phyloP scores from a whole-genome alignment of 2,888 invertebrate species.

The Lagria hirta region DNA sequence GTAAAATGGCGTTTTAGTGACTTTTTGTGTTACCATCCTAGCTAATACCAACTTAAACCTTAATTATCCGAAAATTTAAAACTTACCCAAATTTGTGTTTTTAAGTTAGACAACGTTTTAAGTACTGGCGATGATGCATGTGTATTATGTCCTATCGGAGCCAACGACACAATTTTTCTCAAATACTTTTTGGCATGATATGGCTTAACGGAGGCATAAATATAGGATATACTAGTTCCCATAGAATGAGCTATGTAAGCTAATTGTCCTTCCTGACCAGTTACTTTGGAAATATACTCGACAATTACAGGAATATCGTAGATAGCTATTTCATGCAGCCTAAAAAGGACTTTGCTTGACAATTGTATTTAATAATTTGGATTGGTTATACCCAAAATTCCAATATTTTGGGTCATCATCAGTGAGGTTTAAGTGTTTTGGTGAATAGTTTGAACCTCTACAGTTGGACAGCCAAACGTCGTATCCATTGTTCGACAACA shows the following conservation, averaged over 20 bases:
- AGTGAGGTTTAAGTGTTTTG: conserved; percentile 9
- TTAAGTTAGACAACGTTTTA: no score
- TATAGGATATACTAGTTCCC: conserved; percentile 74
- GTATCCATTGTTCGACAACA: conserved; percentile 11
- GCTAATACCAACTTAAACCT: no score
- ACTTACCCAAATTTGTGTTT: no score
- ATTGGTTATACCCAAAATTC: conserved; percentile 16
- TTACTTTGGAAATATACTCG: conserved; percentile 62
- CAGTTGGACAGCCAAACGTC: conserved; percentile 16
- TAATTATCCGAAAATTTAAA: no score
- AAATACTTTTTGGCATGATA: conserved; percentile 66
- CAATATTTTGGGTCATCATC: conserved; percentile 9
- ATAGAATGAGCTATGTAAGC: conserved; percentile 87
- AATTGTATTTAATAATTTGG: conserved; percentile 2
- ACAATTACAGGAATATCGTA: conserved; percentile 64
- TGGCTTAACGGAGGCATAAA: conserved; percentile 65
- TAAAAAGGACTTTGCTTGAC: conserved; percentile 6
- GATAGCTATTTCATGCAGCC: conserved; percentile 16
- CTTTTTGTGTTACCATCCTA: no score
- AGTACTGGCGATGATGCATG: no score
- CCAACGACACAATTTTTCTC: conserved; percentile 64
- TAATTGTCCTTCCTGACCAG: conserved; percentile 54
- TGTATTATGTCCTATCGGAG: no score
- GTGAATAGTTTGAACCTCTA: conserved; percentile 14
- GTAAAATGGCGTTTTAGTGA: no score